A percentile compares a stretch with the other conserved stretches of the same genome.
phyloP scores from a whole-genome alignment of 1,140 invertebrate genomes.

The Saccostrea cuccullata region DNA sequence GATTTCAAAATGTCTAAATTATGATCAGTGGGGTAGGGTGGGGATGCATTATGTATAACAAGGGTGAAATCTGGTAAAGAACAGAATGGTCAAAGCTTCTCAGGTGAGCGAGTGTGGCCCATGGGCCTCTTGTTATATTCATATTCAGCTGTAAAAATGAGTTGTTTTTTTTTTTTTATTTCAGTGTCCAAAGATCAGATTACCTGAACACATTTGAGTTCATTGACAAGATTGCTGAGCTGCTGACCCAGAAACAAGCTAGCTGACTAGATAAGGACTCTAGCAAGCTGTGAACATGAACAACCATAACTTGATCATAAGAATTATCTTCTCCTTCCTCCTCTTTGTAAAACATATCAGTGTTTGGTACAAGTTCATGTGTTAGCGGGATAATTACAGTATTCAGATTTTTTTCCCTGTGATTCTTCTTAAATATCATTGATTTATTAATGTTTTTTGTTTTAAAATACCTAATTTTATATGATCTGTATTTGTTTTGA shows the following conservation, averaged over 20 bases:
- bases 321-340: not conserved
- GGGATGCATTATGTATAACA: too few species aligned
- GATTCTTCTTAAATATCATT: not conserved
- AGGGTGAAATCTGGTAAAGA: too few species aligned
- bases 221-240: conserved; percentile 96
- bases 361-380: not conserved
- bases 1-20: too few species aligned
- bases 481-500: not conserved
- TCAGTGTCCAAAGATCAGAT: conserved; percentile 87
- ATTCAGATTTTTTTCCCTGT: not conserved
- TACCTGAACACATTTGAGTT: conserved; percentile 99
- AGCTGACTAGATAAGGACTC: conserved; percentile 68
- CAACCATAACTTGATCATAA: not conserved
- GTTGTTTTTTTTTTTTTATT: conserved; percentile 55
- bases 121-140: too few species aligned
- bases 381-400: not conserved
- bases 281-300: conserved; percentile 28
- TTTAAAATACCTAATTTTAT: not conserved
- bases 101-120: too few species aligned
- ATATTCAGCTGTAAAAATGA: too few species aligned
- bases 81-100: too few species aligned
- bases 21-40: too few species aligned
- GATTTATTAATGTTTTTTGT: not conserved
- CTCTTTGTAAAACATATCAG: not conserved
- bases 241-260: conserved; percentile 86